Evolutionary conservation across 2,888 invertebrate species (phyloP).

Genomic region (Andrena dorsata): DNA sequence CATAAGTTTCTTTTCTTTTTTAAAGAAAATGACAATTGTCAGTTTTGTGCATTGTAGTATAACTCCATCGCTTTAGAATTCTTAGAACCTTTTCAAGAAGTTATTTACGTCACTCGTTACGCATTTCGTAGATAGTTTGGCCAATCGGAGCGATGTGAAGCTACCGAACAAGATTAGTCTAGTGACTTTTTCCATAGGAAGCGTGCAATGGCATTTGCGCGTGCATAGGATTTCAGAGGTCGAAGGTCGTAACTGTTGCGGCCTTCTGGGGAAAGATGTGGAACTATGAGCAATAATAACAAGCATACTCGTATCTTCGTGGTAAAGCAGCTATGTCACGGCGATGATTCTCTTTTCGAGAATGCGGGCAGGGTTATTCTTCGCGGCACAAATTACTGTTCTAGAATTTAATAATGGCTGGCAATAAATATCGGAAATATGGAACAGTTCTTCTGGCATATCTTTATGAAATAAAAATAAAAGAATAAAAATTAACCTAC

Average conservation of each 20-base stretch:
- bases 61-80: not conserved
- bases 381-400: too few relatives aligned
- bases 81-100: not conserved
- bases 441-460: too few relatives aligned
- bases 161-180: conserved; percentile 27
- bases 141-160: not conserved
- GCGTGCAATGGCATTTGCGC: not conserved
- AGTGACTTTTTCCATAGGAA: not conserved
- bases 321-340: not conserved
- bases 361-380: too few relatives aligned
- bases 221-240: not conserved
- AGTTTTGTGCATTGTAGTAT: not conserved
- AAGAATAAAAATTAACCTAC: too few relatives aligned
- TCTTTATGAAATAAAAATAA: too few relatives aligned
- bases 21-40: not conserved
- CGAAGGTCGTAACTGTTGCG: conserved; percentile 24
- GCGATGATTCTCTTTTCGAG: not conserved
- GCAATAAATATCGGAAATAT: too few relatives aligned
- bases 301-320: not conserved
- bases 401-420: too few relatives aligned
- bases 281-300: not conserved
- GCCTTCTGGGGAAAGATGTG: not conserved
- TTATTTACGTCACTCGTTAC: not conserved
- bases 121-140: not conserved
- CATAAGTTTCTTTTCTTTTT: not conserved